Conservation (phyloP, 2,888 invertebrate species). For the Criorhina ranunculi region DNA sequence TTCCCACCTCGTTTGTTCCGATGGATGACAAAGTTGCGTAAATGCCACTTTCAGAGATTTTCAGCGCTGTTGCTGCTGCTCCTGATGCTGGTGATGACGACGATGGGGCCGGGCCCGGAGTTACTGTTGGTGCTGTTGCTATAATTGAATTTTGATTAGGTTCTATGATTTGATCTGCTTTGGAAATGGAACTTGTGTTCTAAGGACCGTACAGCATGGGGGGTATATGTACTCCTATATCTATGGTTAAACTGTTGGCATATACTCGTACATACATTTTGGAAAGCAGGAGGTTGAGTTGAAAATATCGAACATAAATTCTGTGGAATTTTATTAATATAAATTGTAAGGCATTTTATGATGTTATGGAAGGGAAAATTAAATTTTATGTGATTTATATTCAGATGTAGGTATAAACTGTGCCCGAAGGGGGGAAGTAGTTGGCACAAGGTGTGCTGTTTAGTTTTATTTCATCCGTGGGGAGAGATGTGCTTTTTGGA, state of each 20-base stretch:
- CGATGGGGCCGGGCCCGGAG: not conserved
- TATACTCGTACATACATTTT: slow-evolving; percentile 31
- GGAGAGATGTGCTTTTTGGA: slow-evolving; percentile 13
- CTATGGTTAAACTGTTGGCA: slow-evolving; percentile 14
- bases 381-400: slow-evolving; percentile 67
- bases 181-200: slow-evolving; percentile 51
- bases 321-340: slow-evolving; percentile 55
- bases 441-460: slow-evolving; percentile 25
- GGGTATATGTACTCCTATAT: not conserved
- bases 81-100: slow-evolving; percentile 4
- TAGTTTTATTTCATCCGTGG: slow-evolving; percentile 32
- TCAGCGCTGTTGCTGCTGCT: slow-evolving; percentile 30
- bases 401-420: no score
- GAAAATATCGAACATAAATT: slow-evolving; percentile 52
- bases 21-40: slow-evolving; percentile 72
- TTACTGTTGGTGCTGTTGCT: slow-evolving; percentile 46
- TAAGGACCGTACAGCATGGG: not conserved
- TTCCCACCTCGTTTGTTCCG: slow-evolving; percentile 66
- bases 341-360: slow-evolving; percentile 62
- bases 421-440: not conserved
- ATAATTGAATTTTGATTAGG: slow-evolving; percentile 76
- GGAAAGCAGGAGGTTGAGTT: not conserved
- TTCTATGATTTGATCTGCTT: slow-evolving; percentile 74
- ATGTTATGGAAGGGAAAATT: slow-evolving; percentile 57
- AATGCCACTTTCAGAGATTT: slow-evolving; percentile 72